Evolutionary conservation across 1,140 invertebrate species (phyloP), one percentile per base, ranked within the genome.

Genomic region (Tetranychus cinnabarinus): DNA sequence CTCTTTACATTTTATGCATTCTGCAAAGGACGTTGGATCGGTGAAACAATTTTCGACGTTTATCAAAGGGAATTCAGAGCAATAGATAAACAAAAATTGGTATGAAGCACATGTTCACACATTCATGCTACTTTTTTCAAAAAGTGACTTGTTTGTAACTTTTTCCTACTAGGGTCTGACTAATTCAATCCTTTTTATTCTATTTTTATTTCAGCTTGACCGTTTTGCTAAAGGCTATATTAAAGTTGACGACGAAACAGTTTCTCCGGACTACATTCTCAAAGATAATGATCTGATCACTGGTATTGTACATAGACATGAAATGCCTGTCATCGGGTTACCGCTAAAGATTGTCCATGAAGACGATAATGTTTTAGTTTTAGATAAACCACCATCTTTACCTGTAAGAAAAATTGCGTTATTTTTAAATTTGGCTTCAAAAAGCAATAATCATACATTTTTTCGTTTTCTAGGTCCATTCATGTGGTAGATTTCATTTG

Each of bases 331-430:
- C 15, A 46, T 67, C n/a, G 68, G 83, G 74, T 82, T 86, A 77
- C 82, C 84, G 71, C 87, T 97, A 77, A 84, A 86, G 74, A 85
- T 99, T 75, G 83, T 98, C 72, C 84, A 88, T 78, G 88, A 95
- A 79, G 88, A 89, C 79, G 87, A 95, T 75, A 88, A 97, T 78
- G 80, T 97, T 77, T 82, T 98, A 74, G 95, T 98, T 73, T 86
- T 99, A 72, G 92, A 99, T 81, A 99, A 99, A 82, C 95, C 96
- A 69, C 85, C 92, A 71, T 98, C 93, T 74, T 92, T 98, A 77
- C 96, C 96, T 75, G 90, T 86, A 79, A 74, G 72, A 74, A 58
- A 15, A 23, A 33, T 46, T 23, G 23, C 23, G 0, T 23, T 13
- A 31, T 8, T 56, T 36, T 42, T 42, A 42, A 10, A 42, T n/a